Percentiles rank a stretch among this genome's conserved stretches.
phyloP scores from a whole-genome alignment of 1,140 invertebrate genomes.

The Vollenhovia emeryi region DNA sequence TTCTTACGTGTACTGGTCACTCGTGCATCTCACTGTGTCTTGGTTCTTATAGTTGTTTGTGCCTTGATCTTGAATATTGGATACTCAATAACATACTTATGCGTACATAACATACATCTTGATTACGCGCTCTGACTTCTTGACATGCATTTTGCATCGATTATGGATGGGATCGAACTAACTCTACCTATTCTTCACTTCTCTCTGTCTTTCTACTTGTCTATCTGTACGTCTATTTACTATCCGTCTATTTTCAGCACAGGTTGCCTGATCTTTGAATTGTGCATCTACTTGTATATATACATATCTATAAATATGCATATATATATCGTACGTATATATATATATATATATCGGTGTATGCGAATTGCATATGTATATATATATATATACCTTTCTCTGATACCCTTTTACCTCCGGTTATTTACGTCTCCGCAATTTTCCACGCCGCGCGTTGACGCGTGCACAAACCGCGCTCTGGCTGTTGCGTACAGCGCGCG shows the following conservation, averaged over 20 bases:
- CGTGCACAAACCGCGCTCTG: slow-evolving; percentile 57
- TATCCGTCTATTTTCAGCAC: slow-evolving; percentile 75
- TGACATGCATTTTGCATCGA: slow-evolving; percentile 58
- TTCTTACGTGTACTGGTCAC: background rate
- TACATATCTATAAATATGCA: slow-evolving; percentile 42
- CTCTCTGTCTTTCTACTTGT: slow-evolving; percentile 51
- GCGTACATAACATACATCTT: slow-evolving; percentile 46
- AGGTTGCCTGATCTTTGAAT: slow-evolving; percentile 78
- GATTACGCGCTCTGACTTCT: slow-evolving; percentile 47
- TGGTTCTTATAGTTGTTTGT: slow-evolving; percentile 37
- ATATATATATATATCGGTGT: slow-evolving; percentile 6
- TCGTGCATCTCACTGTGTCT: slow-evolving; percentile 36
- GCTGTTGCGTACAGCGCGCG: slow-evolving; percentile 43
- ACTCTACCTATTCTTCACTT: slow-evolving; percentile 45
- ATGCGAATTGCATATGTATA: slow-evolving; percentile 57
- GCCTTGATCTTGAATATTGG: slow-evolving; percentile 52
- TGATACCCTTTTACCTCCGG: slow-evolving; percentile 51
- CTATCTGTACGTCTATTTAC: slow-evolving; percentile 37
- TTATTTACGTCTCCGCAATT: slow-evolving; percentile 60
- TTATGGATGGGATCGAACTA: slow-evolving; percentile 57
- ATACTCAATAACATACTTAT: slow-evolving; percentile 39
- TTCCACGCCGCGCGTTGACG: slow-evolving; percentile 52
- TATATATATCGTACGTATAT: slow-evolving; percentile 22
- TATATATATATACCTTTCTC: slow-evolving; percentile 56
- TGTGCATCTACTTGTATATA: slow-evolving; percentile 48